A percentile compares a stretch with the other conserved stretches of the same genome.
phyloP scores from a whole-genome alignment of 2,113 vertebrate genomes.

The Equus przewalskii region DNA sequence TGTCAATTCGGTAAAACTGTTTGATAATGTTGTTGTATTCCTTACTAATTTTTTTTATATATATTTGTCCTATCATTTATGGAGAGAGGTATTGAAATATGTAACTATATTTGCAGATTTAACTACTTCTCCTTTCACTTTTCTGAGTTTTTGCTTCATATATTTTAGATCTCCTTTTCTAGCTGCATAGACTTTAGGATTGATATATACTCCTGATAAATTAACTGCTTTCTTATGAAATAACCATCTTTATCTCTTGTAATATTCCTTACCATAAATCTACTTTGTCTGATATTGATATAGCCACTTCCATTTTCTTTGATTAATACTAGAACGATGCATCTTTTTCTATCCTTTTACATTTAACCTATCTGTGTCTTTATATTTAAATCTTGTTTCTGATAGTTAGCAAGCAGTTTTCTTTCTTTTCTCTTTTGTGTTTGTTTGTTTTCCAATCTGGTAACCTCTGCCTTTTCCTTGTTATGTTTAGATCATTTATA shows the following conservation, averaged over 20 bases:
- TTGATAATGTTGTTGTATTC: background rate
- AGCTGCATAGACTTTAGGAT: background rate
- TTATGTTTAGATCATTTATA: background rate
- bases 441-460: background rate
- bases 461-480: background rate
- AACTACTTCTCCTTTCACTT: background rate
- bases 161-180: background rate
- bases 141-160: background rate
- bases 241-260: background rate
- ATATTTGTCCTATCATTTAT: background rate
- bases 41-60: background rate
- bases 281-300: background rate
- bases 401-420: background rate
- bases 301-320: background rate
- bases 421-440: background rate
- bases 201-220: background rate
- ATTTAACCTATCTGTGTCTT: background rate
- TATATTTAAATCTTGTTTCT: background rate
- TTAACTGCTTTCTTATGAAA: background rate
- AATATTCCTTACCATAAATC: background rate
- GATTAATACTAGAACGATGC: background rate
- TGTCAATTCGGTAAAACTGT: background rate
- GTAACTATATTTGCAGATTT: background rate
- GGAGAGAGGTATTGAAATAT: background rate
- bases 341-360: background rate